Evolutionary conservation across 2,797 vertebrate species (phyloP).

Genomic region (Vipera ursinii): DNA sequence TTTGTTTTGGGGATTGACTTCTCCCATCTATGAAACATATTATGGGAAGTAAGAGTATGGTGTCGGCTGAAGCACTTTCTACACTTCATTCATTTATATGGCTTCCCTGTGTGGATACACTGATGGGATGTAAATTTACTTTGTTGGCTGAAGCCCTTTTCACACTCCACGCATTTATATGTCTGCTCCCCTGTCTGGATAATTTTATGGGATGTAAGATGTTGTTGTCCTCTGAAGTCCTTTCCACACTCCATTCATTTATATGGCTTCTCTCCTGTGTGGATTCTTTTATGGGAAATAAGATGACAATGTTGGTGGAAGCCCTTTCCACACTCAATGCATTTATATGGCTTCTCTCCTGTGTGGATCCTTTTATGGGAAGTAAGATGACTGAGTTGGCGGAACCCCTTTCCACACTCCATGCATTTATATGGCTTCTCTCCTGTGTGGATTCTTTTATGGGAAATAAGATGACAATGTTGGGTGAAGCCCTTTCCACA

Average conservation of each 20-base stretch:
- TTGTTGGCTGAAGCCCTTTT: neutral
- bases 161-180: neutral
- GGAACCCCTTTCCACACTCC: neutral
- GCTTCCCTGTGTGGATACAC: neutral
- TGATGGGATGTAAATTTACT: neutral
- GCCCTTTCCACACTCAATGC: neutral
- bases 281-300: neutral
- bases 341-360: neutral
- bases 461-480: neutral
- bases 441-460: neutral
- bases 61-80: neutral
- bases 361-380: neutral
- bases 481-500: neutral
- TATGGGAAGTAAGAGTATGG: neutral
- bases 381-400: rapidly evolving
- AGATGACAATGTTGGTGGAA: neutral
- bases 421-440: neutral
- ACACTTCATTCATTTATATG: neutral
- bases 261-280: neutral
- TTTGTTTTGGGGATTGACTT: neutral
- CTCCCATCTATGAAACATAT: neutral
- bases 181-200: neutral
- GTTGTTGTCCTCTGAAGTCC: neutral
- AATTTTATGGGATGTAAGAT: neutral
- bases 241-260: neutral